phyloP scores from a whole-genome alignment of 2,888 invertebrate genomes.

The Polylopha cassiicola region DNA sequence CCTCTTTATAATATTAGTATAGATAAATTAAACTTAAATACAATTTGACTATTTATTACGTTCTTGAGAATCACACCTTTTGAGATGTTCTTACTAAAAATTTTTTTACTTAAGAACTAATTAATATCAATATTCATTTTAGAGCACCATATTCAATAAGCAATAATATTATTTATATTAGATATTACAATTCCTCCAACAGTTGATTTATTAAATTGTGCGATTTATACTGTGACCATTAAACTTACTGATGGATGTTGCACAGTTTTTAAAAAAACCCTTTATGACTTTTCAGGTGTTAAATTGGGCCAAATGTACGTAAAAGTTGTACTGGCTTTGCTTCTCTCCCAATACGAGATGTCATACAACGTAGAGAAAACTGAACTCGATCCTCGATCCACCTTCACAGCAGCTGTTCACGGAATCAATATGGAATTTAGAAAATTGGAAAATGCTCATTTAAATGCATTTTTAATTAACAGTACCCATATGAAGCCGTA shows the following conservation, averaged over 20 bases:
- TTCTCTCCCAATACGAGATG: slow-evolving; percentile 12
- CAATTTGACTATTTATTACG: no score
- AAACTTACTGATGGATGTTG: neutral
- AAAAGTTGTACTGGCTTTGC: slow-evolving; percentile 12
- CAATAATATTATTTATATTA: no score
- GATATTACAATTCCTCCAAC: no score
- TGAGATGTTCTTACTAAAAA: no score
- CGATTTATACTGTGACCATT: no score
- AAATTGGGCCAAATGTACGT: slow-evolving; percentile 12
- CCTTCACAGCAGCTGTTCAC: slow-evolving; percentile 15
- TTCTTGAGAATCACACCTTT: neutral
- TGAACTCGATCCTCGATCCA: slow-evolving; percentile 15
- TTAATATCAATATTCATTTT: no score
- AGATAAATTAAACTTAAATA: neutral
- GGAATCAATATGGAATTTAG: slow-evolving; percentile 13
- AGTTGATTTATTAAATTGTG: no score
- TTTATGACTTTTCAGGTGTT: slow-evolving; percentile 2
- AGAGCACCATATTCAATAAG: no score
- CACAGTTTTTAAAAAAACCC: neutral
- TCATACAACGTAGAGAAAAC: neutral
- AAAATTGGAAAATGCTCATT: neutral
- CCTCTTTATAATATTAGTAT: no score
- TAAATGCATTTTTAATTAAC: no score
- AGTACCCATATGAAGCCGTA: no score
- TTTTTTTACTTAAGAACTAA: no score